Evolutionary conservation across 1,140 invertebrate genomes (phyloP).

Genomic region (Heterodera carotae): DNA sequence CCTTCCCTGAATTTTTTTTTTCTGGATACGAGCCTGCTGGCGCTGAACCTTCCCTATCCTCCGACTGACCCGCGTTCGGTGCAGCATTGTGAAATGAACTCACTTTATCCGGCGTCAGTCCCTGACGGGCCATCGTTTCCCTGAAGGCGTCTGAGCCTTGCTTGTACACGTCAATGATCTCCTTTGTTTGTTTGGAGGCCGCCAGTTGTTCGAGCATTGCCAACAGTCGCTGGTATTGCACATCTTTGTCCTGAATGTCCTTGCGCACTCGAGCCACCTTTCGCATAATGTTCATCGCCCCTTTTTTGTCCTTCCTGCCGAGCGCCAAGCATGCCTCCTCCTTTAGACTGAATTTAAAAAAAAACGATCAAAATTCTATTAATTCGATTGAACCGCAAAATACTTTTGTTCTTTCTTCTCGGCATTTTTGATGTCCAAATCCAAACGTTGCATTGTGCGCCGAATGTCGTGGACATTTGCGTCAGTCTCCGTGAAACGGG

Average conservation of each 20-base stretch:
- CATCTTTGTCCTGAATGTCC: slow-evolving; percentile 63
- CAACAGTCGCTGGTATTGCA: slow-evolving; percentile 54
- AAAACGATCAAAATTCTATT: not conserved
- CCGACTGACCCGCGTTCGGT: too few relatives aligned
- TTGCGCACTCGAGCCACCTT: slow-evolving; percentile 59
- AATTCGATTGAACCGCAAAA: not conserved
- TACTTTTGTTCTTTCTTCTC: slow-evolving; percentile 44
- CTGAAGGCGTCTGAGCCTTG: slow-evolving; percentile 59
- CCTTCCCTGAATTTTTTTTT: too few relatives aligned
- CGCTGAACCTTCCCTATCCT: too few relatives aligned
- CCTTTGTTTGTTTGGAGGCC: slow-evolving; percentile 58
- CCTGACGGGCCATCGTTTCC: slow-evolving; percentile 51
- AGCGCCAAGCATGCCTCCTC: slow-evolving; percentile 50
- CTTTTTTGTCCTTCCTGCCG: slow-evolving; percentile 51
- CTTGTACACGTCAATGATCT: slow-evolving; percentile 59
- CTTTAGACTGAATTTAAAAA: slow-evolving; percentile 21
- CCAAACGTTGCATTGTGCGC: slow-evolving; percentile 49
- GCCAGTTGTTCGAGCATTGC: slow-evolving; percentile 58
- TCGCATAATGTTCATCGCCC: slow-evolving; percentile 46
- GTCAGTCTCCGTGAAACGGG: slow-evolving; percentile 60
- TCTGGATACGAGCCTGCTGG: too few relatives aligned
- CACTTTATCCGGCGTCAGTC: slow-evolving; percentile 59
- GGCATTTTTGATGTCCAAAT: slow-evolving; percentile 50
- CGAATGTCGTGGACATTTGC: slow-evolving; percentile 60
- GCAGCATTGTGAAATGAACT: not conserved